Evolutionary conservation across 1,140 invertebrate species (phyloP).

Genomic region (Meloidogyne exigua): DNA sequence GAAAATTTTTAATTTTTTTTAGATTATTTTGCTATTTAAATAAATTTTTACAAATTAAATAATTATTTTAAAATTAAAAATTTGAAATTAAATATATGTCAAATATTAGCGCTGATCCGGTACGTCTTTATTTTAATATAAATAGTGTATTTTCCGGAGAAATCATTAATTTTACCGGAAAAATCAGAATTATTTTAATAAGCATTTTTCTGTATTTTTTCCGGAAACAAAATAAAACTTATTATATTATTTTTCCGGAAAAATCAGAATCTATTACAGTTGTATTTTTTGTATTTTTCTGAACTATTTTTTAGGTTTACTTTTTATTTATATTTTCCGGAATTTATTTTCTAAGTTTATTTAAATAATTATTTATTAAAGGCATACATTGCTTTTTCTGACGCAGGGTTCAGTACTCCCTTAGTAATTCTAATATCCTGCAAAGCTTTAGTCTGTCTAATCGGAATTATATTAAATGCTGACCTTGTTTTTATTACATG

Average conservation of each 20-base stretch:
- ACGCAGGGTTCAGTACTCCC: neutral
- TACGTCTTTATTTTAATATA: neutral
- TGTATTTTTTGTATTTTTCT: no score
- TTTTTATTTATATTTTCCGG: neutral
- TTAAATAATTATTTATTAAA: neutral
- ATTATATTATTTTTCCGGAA: no score
- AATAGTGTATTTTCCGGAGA: no score
- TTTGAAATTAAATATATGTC: no score
- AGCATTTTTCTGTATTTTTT: no score
- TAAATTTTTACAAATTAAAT: no score
- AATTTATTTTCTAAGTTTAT: neutral
- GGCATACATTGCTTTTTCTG: constrained; percentile 8
- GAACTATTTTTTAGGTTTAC: neutral
- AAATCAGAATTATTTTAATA: neutral
- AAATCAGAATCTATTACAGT: no score
- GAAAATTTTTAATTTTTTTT: no score
- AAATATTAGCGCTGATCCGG: constrained; percentile 7
- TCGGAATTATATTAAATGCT: constrained; percentile 11
- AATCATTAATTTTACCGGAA: no score
- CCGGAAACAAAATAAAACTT: neutral
- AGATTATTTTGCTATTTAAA: no score
- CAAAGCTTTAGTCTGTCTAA: constrained; percentile 19
- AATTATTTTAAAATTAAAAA: no score
- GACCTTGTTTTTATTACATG: constrained; percentile 7
- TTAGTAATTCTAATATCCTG: constrained; percentile 16